A percentile compares a stretch with the other conserved stretches of the same genome.
Evolutionary conservation across 2,888 invertebrate genomes (phyloP).

Genomic region (Synergus gifuensis): DNA sequence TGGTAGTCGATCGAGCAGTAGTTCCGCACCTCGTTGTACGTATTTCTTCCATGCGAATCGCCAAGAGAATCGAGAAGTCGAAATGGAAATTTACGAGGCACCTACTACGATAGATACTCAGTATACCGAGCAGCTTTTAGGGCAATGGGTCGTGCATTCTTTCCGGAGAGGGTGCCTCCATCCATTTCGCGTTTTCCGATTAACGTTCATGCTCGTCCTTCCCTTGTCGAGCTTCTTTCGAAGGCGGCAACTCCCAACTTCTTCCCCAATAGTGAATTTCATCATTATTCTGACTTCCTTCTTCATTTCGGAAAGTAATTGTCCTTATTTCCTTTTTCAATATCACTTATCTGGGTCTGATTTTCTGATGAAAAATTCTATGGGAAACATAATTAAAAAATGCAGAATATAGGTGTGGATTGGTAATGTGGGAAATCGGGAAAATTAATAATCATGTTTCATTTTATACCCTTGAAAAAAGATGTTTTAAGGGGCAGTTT

Average conservation of each 20-base stretch:
- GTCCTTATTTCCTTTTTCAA: no score
- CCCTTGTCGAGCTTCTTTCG: background rate
- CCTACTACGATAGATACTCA: slow-evolving; percentile 61
- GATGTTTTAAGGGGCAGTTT: no score
- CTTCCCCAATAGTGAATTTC: background rate
- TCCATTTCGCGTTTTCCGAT: slow-evolving; percentile 59
- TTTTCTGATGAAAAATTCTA: no score
- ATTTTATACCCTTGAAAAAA: no score
- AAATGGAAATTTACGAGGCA: slow-evolving; percentile 67
- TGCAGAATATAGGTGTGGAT: no score
- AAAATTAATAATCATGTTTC: no score
- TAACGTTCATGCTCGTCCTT: slow-evolving; percentile 50
- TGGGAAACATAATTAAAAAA: no score
- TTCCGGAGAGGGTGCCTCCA: slow-evolving; percentile 54
- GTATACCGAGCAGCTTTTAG: slow-evolving; percentile 61
- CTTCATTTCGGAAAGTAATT: background rate
- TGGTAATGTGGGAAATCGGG: no score
- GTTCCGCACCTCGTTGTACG: slow-evolving; percentile 46
- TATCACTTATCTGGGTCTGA: no score
- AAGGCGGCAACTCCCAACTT: background rate
- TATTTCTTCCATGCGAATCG: slow-evolving; percentile 63
- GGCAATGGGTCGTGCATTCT: slow-evolving; percentile 59
- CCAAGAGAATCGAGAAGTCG: slow-evolving; percentile 62
- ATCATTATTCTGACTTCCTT: background rate
- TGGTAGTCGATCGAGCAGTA: slow-evolving; percentile 59